Evolutionary conservation across 2,113 vertebrate species (phyloP).

Genomic region (Anseranas semipalmata): DNA sequence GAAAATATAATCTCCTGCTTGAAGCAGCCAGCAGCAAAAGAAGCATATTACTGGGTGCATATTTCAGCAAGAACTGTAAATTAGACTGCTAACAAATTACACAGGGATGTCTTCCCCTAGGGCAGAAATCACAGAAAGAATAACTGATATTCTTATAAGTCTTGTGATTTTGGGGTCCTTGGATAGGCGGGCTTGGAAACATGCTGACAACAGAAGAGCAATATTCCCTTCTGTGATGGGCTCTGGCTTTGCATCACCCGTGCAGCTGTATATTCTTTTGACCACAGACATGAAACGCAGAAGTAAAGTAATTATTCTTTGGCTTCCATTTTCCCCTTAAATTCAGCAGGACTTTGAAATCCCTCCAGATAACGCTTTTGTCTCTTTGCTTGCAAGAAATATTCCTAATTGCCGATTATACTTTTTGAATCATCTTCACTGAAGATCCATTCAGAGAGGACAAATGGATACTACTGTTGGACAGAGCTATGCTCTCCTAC

Average conservation of each 20-base stretch:
- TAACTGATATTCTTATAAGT: not conserved
- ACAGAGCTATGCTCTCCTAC: not conserved
- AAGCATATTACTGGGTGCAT: not conserved
- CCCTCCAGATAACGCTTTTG: not conserved
- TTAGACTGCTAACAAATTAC: not conserved
- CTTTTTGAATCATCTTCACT: not conserved
- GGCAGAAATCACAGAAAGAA: conserved; percentile 4
- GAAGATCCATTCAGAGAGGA: not conserved
- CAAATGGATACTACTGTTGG: not conserved
- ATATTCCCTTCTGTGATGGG: not conserved
- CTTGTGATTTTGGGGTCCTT: not conserved
- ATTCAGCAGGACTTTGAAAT: not conserved
- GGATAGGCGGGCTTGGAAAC: not conserved
- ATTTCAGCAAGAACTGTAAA: not conserved
- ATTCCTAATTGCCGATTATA: not conserved
- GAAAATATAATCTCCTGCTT: conserved; percentile 8
- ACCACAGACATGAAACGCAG: not conserved
- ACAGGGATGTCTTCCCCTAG: not conserved
- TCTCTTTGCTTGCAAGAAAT: not conserved
- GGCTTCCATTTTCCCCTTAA: not conserved
- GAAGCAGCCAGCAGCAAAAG: not conserved
- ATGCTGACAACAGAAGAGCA: not conserved
- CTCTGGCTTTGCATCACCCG: not conserved
- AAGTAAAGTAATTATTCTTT: not conserved
- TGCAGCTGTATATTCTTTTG: not conserved